Base-by-base conservation (phyloP, 2,113 vertebrate species). In the Tychaedon coryphoeus region DNA sequence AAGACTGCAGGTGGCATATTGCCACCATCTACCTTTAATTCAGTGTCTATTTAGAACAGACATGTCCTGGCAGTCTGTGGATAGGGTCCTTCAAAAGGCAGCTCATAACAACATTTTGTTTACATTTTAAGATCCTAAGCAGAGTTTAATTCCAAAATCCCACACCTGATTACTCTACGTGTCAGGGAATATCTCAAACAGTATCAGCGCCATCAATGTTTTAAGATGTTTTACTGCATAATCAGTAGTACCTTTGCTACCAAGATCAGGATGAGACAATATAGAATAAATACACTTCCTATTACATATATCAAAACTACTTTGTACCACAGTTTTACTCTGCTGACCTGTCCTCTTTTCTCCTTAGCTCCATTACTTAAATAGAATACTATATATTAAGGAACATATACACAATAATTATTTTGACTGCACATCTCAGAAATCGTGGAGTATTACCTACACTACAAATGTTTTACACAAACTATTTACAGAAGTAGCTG, bases 91-190 rank as follows among this genome's bases (percentile, higher is more conserved):
- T 70, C n/a, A 40, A 72, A 80, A 79, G 25, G 25, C 62, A 94
- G 38, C 17, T 62, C 53, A 0, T 7, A 47, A 72, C 14, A 58
- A 65, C 3, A 26, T 22, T 33, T 24, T 20, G 43, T 26, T 56
- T 29, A 10, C 8, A 28, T 25, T 64, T 78, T 71, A 7, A 43
- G 26, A 56, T 12, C 13, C 8, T 23, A 57, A 38, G 19, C 3
- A 5, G 26, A 26, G 14, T 36, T 89, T 74, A 40, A 51, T 24
- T 80, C 74, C 69, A 33, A 66, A 94, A 51, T 6, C 26, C 4
- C 33, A n/a, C 20, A 43, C 3, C 11, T 19, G 11, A 53, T 51
- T 50, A 34, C 9, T 42, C 6, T 14, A 2, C 2, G 1, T 6
- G 11, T 5, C 54, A 47, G 10, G 14, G 4, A 74, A 22, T 2